Base-by-base conservation (phyloP, 2,113 vertebrate species). In the Protobothrops flavoviridis region DNA sequence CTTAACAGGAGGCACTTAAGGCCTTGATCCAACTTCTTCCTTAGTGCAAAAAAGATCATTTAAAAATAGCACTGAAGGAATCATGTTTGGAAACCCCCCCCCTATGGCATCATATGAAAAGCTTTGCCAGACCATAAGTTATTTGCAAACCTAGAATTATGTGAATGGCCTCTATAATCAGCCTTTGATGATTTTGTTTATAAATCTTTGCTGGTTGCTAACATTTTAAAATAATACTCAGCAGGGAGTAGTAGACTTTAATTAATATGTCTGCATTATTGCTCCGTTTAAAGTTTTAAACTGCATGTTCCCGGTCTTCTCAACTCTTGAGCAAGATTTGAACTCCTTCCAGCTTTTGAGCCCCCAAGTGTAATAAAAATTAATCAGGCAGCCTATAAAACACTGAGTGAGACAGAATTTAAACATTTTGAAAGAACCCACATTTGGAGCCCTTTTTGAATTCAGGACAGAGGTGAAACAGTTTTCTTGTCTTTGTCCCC, bases 141-240 rank as follows among this genome's bases (percentile, higher is more conserved):
- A 64, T 92, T 91, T 88, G 52, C 88, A 91, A 86, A 86, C 0
- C 0, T 29, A 12, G 53, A 61, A 57, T 90, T 88, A 91, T 4
- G 17, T 8, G 89, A 59, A 88, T 69, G 39, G 29, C 69, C 12
- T 43, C 2, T 88, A 4, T 21, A 93, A 45, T 57, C 57, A 56
- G 45, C 93, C 69, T 90, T 56, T 55, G 85, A 57, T 81, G 91
- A 92, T 53, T 74, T 89, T 39, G 11, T 52, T 88, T 87, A 24
- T 69, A 64, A 88, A 81, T 26, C 39, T 87, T 26, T 91, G 48
- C 48, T 87, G 53, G 0, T 0, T 53, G 45, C 90, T 17, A 7
- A 88, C 23, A 43, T 88, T 88, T 74, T 88, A 52, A 91, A 92
- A 88, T 88, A 87, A 91, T 86, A 61, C 24, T 91, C 33, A 57